Percentiles rank a stretch among this genome's conserved stretches.
Evolutionary conservation across 2,797 vertebrate species (phyloP).

Genomic region (Nasua narica): DNA sequence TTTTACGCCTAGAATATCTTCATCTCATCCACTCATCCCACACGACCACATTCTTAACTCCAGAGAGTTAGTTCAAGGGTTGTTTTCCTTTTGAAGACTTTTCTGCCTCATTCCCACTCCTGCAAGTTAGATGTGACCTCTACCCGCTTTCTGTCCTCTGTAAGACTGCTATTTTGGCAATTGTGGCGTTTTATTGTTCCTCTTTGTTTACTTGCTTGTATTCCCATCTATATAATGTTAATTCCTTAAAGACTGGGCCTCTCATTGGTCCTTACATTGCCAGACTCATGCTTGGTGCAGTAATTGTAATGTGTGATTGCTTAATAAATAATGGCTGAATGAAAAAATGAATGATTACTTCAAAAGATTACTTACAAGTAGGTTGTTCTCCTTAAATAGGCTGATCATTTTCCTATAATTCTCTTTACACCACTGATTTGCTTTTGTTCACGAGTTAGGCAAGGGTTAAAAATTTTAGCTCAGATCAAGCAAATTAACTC

Average conservation of each 20-base stretch:
- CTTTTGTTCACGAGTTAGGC: neutral
- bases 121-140: neutral
- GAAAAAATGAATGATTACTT: constrained; percentile 14
- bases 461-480: constrained; percentile 35
- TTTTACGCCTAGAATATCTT: neutral
- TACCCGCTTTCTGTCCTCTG: neutral
- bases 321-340: constrained; percentile 14
- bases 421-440: neutral
- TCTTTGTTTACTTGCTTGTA: neutral
- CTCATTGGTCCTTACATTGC: neutral
- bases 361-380: constrained; percentile 3
- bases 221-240: neutral
- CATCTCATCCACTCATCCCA: neutral
- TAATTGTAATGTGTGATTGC: neutral
- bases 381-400: constrained; percentile 2
- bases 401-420: neutral
- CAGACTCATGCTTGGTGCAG: neutral
- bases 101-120: neutral
- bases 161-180: neutral
- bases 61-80: neutral
- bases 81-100: neutral
- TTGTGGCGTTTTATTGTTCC: neutral
- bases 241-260: neutral
- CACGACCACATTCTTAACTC: neutral
- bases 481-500: constrained; percentile 43